These are phyloP conservation scores for Perizoma affinitatum DNA, from an alignment of 2,888 invertebrate species.

Conservation along the genomic window DNA sequence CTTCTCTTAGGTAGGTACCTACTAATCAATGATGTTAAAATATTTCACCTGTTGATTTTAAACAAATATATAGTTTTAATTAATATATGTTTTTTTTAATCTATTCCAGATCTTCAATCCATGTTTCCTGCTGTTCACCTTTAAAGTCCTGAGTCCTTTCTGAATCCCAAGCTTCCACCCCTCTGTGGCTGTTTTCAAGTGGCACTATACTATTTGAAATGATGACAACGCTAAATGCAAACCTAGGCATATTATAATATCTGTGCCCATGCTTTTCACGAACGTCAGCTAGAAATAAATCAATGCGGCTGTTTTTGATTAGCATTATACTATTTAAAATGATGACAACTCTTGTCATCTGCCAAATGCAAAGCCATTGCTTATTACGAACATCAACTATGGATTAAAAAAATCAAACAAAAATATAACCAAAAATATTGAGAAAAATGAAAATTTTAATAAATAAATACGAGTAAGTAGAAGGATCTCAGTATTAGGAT, in stretches of 20 bases:
- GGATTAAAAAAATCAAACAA: not conserved
- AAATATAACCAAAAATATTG: not conserved
- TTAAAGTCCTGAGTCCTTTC: slow-evolving; percentile 7
- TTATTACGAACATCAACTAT: not conserved
- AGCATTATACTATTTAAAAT: not conserved
- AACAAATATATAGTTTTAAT: slow-evolving; percentile 55
- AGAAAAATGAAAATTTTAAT: slow-evolving; percentile 13
- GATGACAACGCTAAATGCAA: not conserved
- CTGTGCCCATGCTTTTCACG: not conserved
- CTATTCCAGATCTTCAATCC: slow-evolving; percentile 31
- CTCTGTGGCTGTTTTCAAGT: not conserved
- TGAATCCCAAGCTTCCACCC: slow-evolving; percentile 4
- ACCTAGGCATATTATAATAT: not conserved
- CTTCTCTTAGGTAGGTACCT: not conserved
- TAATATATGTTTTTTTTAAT: slow-evolving; percentile 18
- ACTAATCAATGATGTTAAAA: slow-evolving; percentile 10
- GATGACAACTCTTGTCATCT: not conserved
- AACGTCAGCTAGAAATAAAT: slow-evolving; percentile 1
- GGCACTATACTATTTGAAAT: not conserved
- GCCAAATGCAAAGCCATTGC: not conserved
- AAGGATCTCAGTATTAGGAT: no score
- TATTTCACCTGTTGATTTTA: slow-evolving; percentile 59
- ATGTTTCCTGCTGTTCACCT: slow-evolving; percentile 7
- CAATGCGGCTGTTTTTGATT: not conserved
- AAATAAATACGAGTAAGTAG: slow-evolving; percentile 3